phyloP scores from a whole-genome alignment of 2,888 invertebrate genomes.

The Invenusta paracnida region DNA sequence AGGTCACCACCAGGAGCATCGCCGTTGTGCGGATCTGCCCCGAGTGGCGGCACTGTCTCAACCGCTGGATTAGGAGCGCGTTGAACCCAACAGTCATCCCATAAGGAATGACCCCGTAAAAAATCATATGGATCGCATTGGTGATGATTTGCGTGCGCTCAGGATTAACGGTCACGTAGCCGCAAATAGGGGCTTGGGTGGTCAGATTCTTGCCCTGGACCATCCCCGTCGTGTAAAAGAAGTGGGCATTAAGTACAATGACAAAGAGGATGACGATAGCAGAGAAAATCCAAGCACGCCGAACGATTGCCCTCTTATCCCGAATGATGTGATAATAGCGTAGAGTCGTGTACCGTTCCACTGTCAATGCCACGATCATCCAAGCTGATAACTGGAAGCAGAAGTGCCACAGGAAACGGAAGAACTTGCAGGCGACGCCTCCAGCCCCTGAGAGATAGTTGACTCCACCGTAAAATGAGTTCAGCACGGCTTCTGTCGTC shows the following conservation, averaged over 20 bases:
- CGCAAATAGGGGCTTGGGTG: background rate
- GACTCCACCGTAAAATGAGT: background rate
- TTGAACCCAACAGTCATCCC: background rate
- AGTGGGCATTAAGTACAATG: background rate
- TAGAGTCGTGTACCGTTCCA: background rate
- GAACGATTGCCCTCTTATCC: background rate
- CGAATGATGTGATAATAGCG: background rate
- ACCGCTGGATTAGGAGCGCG: background rate
- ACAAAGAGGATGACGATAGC: background rate
- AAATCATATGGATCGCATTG: background rate
- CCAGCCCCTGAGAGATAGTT: background rate
- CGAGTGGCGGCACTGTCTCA: background rate
- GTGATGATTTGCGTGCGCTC: background rate
- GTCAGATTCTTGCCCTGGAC: background rate
- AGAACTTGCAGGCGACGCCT: background rate
- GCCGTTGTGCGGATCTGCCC: background rate
- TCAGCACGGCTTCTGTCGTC: background rate
- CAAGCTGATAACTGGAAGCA: background rate
- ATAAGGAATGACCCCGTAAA: background rate
- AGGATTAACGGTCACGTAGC: background rate
- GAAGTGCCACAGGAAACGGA: background rate
- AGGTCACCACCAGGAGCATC: constrained; percentile 2
- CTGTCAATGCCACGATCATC: background rate
- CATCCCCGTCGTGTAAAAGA: background rate
- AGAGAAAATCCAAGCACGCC: background rate